Base-by-base conservation (phyloP, 2,888 invertebrate genomes). In the Proisotoma minuta region DNA sequence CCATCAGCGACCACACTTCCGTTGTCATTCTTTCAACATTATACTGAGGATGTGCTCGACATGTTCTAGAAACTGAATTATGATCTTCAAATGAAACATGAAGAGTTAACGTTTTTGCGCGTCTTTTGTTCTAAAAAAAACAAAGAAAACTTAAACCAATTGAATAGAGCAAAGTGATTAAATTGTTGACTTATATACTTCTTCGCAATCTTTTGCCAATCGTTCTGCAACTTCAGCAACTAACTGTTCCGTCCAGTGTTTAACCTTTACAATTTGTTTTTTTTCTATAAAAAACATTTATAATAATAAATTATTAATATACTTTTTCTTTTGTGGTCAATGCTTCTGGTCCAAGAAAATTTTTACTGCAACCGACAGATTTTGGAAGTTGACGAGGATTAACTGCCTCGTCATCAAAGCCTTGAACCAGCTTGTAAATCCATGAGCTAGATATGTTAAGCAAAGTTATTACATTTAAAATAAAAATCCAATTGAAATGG, bases 361-460 rank as follows among this genome's bases (percentile, higher is more conserved):
- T 91, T 79, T 98, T 98, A 77, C 93, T 91, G 75, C 95, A 95
- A 0, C 95, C 97, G 73, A 98, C 92, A 57, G 95, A 95, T 78
- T 96, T 95, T 0, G 93, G 84, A 59, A 93, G 84, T 66, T 92
- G 85, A 69, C 92, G 84, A 0, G 87, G 84, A 63, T 84, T 87
- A 0, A 98, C 97, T 15, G 89, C 86, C 75, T 97, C 97, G 66
- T 84, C 78, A 76, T 97, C 94, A 59, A 90, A 84, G 1, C 97
- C 97, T 66, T 88, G 84, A 2, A 90, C 88, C 66, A 96, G 86
- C 73, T 90, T 86, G 77, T 88, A 89, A 28, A 96, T 76, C 92
- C 93, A 96, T 2, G 82, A 79, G 15, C 91, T 91, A 75, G 53
- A 77, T 24, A 15, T 51, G 5, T 4, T 22, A 5, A 8, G 23